Base-by-base conservation (phyloP, 1,140 invertebrate genomes). In the Brachionus rubens region DNA sequence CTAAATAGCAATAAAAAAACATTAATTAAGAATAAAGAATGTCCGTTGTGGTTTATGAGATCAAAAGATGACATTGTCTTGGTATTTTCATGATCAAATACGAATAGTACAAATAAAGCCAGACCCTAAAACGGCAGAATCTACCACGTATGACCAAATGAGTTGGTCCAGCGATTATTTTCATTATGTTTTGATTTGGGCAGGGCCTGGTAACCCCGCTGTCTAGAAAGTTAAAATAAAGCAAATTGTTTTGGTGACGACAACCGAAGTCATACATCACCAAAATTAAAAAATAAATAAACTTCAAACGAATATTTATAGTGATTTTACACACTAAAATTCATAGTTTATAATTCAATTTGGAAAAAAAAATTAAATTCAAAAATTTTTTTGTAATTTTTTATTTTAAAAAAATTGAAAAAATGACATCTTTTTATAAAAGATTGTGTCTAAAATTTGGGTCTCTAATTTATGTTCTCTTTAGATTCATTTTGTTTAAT, bases 181-280 rank as follows among this genome's bases (percentile, higher is more conserved):
- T 43, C 7, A 14, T 43, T 43, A 46, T 50, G 12, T 48, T 48
- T 36, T 48, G 1, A n/a, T 72, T 28, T 33, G 6, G 68, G 68
- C 68, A 46, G 47, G 21, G 40, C 26, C 68, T 72, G 19, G 40
- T 36, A 72, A 72, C 33, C 46, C 68, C 68, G 68, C 68, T 36
- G 28, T 72, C 68, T 50, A 54, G 68, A 72, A 48, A 72, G 36
- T 72, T 72, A 72, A 72, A 72, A 72, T 72, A 72, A 72, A 72
- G 68, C 68, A 72, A 72, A 72, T 50, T 72, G n/a, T n/a, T 70
- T 72, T 36, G 50, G 50, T 36, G 16, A 72, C 26, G 46, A 72
- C 48, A 72, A 41, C 68, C 28, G 36, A 54, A 72, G 28, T 33
- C 50, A 50, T 48, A 54, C 46, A 72, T 54, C 46, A 52, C 30